Evolutionary conservation across 2,888 invertebrate genomes (phyloP), one percentile per base, ranked within the genome.

Genomic region (Luperina nickerlii): DNA sequence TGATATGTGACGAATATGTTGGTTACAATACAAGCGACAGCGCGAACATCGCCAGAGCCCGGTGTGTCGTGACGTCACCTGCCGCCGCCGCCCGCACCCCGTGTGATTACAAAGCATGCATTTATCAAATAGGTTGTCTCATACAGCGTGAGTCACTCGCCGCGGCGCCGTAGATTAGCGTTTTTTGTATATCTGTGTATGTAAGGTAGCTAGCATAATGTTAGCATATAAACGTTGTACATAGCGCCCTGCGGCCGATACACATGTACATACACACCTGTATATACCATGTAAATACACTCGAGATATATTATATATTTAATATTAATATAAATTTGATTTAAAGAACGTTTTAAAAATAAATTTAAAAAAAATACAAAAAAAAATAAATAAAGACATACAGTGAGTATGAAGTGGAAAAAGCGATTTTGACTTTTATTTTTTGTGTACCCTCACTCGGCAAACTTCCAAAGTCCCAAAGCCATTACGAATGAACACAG

Each of bases 401-500:
- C 96, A 95, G 94, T 94, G 94, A 96, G 96, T 96, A 96, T 96
- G 96, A 96, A 95, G 95, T 93, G 94, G 95, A 96, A 95, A 95
- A 95, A 93, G 81, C 92, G 91, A 93, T 92, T 88, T 91, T 91
- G 94, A 88, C 88, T 97, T 96, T 96, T 93, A 95, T 95, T 96
- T 91, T 65, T 32, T 32, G 15, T 27, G 1, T 24, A 60, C 68
- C 62, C 42, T 51, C 13, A 15, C 7, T 20, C 7, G 6, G 27
- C 38, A 8, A 13, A 18, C 18, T 32, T 51, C 2, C 38, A 6
- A 57, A 38, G 2, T 38, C 0, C 11, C n/a, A 38, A 4, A 32
- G 7, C 20, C 32, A 8, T 18, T 62, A 18, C 27, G 27, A 62
- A 62, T 62, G 62, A 62, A n/a, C 18, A 38, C 20, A 20, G 2